phyloP scores from a whole-genome alignment of 2,113 vertebrate species.

The Clupea harengus region DNA sequence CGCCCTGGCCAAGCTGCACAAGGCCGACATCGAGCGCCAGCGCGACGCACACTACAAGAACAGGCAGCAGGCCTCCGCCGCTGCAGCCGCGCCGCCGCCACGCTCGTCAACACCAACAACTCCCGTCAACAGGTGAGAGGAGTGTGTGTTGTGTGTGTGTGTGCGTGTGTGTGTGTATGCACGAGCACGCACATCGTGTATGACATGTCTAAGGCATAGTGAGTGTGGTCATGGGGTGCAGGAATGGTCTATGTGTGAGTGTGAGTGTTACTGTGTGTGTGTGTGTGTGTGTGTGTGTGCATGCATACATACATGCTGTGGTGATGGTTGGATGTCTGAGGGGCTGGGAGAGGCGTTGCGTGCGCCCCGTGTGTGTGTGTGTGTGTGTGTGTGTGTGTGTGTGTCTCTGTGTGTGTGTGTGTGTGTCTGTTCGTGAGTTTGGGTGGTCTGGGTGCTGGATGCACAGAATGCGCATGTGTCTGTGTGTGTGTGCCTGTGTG shows the following conservation, averaged over 20 bases:
- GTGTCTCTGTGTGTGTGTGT: neutral
- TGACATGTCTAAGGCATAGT: too few species aligned
- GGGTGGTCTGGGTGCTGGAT: neutral
- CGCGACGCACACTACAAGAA: conserved; percentile 88
- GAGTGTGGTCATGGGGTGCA: too few species aligned
- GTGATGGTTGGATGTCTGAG: too few species aligned
- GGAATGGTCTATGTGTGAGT: too few species aligned
- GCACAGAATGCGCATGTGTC: neutral
- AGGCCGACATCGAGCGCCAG: conserved; percentile 89
- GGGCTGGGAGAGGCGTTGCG: too few species aligned
- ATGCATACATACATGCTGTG: too few species aligned
- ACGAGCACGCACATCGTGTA: too few species aligned
- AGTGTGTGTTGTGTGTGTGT: neutral
- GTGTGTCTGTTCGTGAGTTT: neutral
- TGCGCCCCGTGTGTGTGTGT: neutral
- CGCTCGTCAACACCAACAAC: conserved; percentile 48
- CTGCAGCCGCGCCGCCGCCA: conserved; percentile 61
- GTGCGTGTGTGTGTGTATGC: neutral
- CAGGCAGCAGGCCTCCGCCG: conserved; percentile 88
- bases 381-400: neutral
- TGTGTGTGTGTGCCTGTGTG: neutral
- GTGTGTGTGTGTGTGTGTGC: too few species aligned
- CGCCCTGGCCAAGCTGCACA: conserved; percentile 88
- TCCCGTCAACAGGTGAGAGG: conserved; percentile 63
- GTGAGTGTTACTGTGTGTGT: too few species aligned